Base-by-base conservation (phyloP, 2,888 invertebrate genomes). In the Erannis defoliaria region DNA sequence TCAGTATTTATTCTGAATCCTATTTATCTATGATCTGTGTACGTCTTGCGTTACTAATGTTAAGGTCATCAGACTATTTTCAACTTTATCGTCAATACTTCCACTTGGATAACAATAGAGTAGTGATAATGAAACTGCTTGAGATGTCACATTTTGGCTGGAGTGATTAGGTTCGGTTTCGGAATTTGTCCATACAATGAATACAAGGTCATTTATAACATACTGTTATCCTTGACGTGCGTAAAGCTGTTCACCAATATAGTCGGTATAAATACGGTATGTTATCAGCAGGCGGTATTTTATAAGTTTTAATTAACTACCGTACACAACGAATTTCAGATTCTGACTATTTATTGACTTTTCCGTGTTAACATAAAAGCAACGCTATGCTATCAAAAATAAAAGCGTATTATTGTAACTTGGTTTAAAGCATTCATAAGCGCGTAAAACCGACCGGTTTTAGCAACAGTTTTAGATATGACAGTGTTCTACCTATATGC, bases 51-150 rank as follows among this genome's bases (percentile, higher is more conserved):
- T 50, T 23, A 26, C n/a, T 9, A 38, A 38, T 26, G 50, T 50
- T 23, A 50, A 38, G 50, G 50, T 16, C 26, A 26, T 3, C 54
- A 37, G 16, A 48, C 9, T 29, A 35, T 35, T 49, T 40, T 51
- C 18, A 51, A 51, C 51, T 40, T 49, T 40, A 51, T 31, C 19
- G 29, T 31, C 43, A 23, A 56, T 38, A n/a, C 19, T 37, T 23
- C 38, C 26, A 54, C 33, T 29, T 29, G 16, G 51, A 51, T 40
- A 51, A 51, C 31, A 29, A 29, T 51, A 29, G 40, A 51, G 26
- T 18, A 38, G 38, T 19, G 51, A 40, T 51, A 51, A 29, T 60
- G 29, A 40, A 51, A 45, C 49, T 50, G 35, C 63, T 42, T 23
- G 40, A 57, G 48, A 55, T 18, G 14, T 40, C 14, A 18, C 51